Evolutionary conservation across 2,888 invertebrate genomes (phyloP), one percentile per base, ranked within the genome.

Genomic region (Tanaodytes sp.): DNA sequence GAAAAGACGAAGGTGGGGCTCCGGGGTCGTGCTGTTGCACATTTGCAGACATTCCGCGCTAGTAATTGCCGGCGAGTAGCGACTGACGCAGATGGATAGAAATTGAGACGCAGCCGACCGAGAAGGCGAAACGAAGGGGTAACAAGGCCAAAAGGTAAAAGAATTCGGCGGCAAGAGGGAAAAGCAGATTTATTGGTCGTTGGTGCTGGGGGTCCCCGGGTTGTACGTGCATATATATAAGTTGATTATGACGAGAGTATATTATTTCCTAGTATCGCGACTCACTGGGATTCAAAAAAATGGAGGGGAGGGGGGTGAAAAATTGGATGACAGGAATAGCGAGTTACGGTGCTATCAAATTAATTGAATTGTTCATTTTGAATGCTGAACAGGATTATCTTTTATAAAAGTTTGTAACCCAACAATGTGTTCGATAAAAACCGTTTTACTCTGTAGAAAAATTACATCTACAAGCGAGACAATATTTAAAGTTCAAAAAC

Each of bases 31-130:
- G 79, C 79, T 81, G 80, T 80, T 81, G 81, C 81, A 80, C 80
- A 78, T 82, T 82, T 80, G 23, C 81, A 82, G 81, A 80, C 82
- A 82, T 81, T 82, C 82, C 80, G 40, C 78, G 79, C 79, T 79
- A 79, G 80, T 82, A 82, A 82, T 82, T 82, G 82, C 79, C 75
- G 77, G 76, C 76, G 77, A 78, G 77, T 45, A 39, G 62, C 49
- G 30, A 31, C 31, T 23, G 61, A 58, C 52, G 68, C 59, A 46
- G 64, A 52, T 33, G 66, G 59, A 62, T 19, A 40, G 46, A 55
- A 61, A 52, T 40, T 48, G 61, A 61, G 43, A 61, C 30, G 48
- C 27, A 31, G 64, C 40, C 66, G 64, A 62, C 18, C 14, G 62
- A 49, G 54, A 65, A 64, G 43, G 49, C 36, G 31, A 68, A 58